Conservation (phyloP, 2,888 invertebrate species). For the Apotomis capreana region DNA sequence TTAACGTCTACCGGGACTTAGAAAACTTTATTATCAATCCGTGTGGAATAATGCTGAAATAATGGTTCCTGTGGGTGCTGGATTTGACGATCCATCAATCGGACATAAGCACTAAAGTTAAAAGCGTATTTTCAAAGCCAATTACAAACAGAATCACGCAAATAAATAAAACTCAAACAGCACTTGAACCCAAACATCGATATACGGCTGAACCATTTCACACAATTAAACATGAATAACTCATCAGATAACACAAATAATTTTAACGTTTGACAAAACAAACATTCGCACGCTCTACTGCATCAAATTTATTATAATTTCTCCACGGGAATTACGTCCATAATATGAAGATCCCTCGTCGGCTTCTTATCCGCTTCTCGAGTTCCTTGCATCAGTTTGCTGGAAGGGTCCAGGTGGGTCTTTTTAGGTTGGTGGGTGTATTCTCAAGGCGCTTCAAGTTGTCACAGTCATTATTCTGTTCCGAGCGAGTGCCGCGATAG, state of each 20-base stretch:
- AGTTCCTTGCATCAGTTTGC: constrained; percentile 15
- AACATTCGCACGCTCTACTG: constrained; percentile 50
- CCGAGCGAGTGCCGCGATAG: constrained; percentile 58
- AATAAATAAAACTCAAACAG: constrained; percentile 17
- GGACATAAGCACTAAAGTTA: not conserved
- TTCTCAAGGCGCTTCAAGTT: constrained; percentile 59
- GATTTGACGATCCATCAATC: not conserved
- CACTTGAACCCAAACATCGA: constrained; percentile 28
- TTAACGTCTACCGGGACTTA: constrained; percentile 29
- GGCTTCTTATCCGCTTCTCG: constrained; percentile 44
- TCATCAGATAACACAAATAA: constrained; percentile 46
- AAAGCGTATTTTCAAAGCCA: not conserved
- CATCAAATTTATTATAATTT: constrained; percentile 45
- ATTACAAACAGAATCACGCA: not conserved
- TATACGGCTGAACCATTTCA: constrained; percentile 34
- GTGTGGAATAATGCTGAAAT: constrained; percentile 4
- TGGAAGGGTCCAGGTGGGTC: constrained; percentile 30
- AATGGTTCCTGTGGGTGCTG: not conserved
- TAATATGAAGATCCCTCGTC: constrained; percentile 45
- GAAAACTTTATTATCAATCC: constrained; percentile 21
- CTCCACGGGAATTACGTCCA: constrained; percentile 43
- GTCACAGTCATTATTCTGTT: constrained; percentile 67
- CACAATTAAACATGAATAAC: constrained; percentile 48
- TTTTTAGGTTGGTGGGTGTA: constrained; percentile 45
- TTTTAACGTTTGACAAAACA: constrained; percentile 49